phyloP scores from a whole-genome alignment of 2,797 vertebrate species.

The Phalanger gymnotis region DNA sequence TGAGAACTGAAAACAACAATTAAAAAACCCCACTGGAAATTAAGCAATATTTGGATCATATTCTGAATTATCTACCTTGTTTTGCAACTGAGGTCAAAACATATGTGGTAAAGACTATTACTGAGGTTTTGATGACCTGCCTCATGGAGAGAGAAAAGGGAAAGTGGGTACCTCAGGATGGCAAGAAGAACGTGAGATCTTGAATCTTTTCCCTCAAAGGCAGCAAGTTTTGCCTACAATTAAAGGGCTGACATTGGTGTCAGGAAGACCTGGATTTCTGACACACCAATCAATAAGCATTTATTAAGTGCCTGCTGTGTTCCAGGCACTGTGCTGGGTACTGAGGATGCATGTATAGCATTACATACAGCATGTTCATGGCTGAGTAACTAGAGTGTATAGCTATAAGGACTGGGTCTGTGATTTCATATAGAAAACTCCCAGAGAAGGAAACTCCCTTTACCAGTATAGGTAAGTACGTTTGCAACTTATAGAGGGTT shows the following conservation, averaged over 20 bases:
- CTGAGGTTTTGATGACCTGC: conserved; percentile 36
- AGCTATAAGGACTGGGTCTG: background rate
- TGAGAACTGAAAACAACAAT: background rate
- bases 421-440: background rate
- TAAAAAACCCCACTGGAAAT: conserved; percentile 28
- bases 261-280: background rate
- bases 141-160: background rate
- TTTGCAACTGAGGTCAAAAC: conserved; percentile 53
- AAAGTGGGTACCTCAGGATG: background rate
- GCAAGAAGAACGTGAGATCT: background rate
- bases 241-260: background rate
- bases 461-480: background rate
- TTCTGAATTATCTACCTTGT: conserved; percentile 65
- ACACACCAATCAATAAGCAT: background rate
- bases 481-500: background rate
- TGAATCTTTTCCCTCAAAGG: background rate
- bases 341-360: background rate
- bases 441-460: background rate
- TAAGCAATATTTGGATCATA: conserved; percentile 21
- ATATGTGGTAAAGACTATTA: conserved; percentile 56
- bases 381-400: background rate
- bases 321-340: background rate
- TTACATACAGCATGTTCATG: background rate
- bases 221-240: background rate
- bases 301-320: background rate